Percentiles rank a stretch among this genome's conserved stretches.
Evolutionary conservation across 2,113 vertebrate species (phyloP).

Genomic region (human (Homo sapiens)): DNA sequence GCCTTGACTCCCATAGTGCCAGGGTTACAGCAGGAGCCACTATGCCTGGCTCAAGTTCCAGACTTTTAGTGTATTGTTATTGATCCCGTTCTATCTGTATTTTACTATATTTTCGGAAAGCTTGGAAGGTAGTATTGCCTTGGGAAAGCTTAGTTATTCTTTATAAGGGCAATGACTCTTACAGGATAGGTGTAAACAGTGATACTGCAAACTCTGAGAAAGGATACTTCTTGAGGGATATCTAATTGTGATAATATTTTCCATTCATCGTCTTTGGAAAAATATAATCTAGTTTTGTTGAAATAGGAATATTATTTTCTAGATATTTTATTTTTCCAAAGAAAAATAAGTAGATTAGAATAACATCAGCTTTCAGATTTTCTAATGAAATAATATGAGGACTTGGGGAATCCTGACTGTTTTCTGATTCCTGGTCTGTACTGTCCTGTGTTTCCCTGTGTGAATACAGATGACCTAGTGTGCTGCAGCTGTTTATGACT

Average conservation of each 20-base stretch:
- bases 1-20: too few relatives aligned
- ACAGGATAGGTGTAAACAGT: background rate
- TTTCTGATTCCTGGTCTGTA: background rate
- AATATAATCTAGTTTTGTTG: background rate
- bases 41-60: background rate
- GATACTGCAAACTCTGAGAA: background rate
- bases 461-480: background rate
- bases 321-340: background rate
- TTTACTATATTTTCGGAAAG: constrained; percentile 21
- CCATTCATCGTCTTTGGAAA: background rate
- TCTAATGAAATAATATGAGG: background rate
- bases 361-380: background rate
- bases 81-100: background rate
- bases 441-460: background rate
- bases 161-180: background rate
- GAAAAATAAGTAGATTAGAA: background rate
- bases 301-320: background rate
- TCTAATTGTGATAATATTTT: background rate
- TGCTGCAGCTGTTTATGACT: background rate
- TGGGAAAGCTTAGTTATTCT: background rate
- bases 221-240: background rate
- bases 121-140: background rate
- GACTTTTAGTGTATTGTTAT: background rate
- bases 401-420: background rate
- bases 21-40: too few relatives aligned